Evolutionary conservation across 1,140 invertebrate genomes (phyloP).

Genomic region (Leptonema lineaticorne): DNA sequence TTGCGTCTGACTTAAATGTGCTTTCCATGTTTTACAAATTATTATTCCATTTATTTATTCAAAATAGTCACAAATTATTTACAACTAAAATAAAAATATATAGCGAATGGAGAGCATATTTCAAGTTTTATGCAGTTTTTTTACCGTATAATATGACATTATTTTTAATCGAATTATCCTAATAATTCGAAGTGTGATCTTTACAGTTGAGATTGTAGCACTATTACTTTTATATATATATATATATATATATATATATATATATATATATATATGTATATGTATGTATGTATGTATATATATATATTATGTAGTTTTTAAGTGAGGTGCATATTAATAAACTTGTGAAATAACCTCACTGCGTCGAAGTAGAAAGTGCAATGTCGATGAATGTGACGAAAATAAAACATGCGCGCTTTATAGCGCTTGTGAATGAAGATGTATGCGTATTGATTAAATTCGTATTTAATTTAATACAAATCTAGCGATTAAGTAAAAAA

Average conservation of each 20-base stretch:
- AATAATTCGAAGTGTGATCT: too few relatives aligned
- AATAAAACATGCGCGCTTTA: neutral
- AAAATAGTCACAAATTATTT: too few relatives aligned
- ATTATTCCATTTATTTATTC: too few relatives aligned
- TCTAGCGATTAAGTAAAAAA: constrained; percentile 33
- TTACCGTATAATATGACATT: too few relatives aligned
- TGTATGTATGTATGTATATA: neutral
- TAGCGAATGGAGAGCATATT: too few relatives aligned
- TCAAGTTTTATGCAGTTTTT: too few relatives aligned
- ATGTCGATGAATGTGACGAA: neutral
- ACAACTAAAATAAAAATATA: too few relatives aligned
- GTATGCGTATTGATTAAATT: neutral
- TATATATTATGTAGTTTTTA: too few relatives aligned
- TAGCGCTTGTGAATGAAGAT: neutral
- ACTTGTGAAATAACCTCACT: constrained; percentile 18
- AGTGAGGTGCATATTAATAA: neutral
- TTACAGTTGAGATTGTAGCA: too few relatives aligned
- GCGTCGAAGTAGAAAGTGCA: neutral
- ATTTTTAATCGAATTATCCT: too few relatives aligned
- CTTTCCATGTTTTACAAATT: too few relatives aligned
- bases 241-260: neutral
- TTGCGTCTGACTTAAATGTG: too few relatives aligned
- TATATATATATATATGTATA: neutral
- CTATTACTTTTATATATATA: neutral
- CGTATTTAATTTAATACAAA: constrained; percentile 40